Conservation (phyloP, 2,113 vertebrate genomes). For the Heteronetta atricapilla region DNA sequence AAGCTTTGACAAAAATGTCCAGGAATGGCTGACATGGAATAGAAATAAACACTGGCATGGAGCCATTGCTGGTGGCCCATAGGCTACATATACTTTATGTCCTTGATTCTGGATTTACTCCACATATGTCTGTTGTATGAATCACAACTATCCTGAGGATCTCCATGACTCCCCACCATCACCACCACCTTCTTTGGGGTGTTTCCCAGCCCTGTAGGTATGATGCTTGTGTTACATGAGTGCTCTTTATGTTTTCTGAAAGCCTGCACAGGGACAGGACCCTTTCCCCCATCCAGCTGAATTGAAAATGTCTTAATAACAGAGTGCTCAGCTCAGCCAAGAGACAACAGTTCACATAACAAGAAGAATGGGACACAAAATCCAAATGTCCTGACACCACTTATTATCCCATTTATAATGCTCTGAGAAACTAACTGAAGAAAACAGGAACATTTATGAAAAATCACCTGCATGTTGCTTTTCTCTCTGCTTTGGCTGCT, state of each 20-base stretch:
- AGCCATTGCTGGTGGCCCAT: neutral
- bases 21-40: neutral
- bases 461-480: neutral
- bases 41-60: neutral
- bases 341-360: neutral
- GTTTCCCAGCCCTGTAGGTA: neutral
- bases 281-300: neutral
- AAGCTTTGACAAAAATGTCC: neutral
- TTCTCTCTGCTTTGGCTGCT: neutral
- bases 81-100: neutral
- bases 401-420: neutral
- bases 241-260: neutral
- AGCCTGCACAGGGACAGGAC: neutral
- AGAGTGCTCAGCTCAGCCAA: neutral
- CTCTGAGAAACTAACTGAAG: neutral
- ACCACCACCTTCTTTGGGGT: neutral
- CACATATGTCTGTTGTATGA: neutral
- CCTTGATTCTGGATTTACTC: neutral
- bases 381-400: conserved; percentile 14
- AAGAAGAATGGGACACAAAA: conserved; percentile 2
- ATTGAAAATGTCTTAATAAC: neutral
- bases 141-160: neutral
- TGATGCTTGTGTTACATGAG: neutral
- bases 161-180: neutral
- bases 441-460: neutral